Conservation (phyloP, 2,113 vertebrate species). For the Oreochromis aureus region DNA sequence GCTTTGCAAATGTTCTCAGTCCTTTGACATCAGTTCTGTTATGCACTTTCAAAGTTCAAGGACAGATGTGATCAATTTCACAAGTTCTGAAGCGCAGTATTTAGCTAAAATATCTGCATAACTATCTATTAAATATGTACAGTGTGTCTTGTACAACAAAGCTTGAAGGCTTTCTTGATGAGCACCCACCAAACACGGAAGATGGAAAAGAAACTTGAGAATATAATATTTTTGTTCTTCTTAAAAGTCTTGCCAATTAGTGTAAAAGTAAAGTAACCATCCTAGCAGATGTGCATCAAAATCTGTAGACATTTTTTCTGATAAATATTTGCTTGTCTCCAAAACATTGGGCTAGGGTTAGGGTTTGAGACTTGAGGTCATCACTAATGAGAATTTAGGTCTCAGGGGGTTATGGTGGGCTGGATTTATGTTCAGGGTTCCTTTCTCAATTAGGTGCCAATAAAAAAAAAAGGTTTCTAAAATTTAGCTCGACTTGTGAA, state of each 20-base stretch:
- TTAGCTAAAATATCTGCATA: not conserved
- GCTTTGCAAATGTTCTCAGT: not conserved
- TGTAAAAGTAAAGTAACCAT: not conserved
- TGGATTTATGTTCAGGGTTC: not conserved
- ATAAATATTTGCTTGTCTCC: not conserved
- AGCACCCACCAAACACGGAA: not conserved
- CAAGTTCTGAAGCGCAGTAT: rapidly evolving
- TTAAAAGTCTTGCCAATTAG: not conserved
- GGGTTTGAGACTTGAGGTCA: not conserved
- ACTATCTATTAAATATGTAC: not conserved
- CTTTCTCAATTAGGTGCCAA: not conserved
- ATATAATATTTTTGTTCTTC: not conserved
- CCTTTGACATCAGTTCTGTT: not conserved
- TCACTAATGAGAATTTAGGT: not conserved
- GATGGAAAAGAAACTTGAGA: not conserved
- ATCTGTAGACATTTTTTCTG: not conserved
- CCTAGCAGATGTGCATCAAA: not conserved
- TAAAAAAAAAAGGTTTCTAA: not conserved
- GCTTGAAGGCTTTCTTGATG: not conserved
- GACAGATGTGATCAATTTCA: not conserved
- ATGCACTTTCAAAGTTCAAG: not conserved
- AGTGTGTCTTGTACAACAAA: not conserved
- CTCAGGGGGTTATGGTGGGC: not conserved
- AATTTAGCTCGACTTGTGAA: not conserved
- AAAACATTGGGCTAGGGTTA: not conserved